Evolutionary conservation across 2,113 vertebrate species (phyloP).

Genomic region (Sapajus apella): DNA sequence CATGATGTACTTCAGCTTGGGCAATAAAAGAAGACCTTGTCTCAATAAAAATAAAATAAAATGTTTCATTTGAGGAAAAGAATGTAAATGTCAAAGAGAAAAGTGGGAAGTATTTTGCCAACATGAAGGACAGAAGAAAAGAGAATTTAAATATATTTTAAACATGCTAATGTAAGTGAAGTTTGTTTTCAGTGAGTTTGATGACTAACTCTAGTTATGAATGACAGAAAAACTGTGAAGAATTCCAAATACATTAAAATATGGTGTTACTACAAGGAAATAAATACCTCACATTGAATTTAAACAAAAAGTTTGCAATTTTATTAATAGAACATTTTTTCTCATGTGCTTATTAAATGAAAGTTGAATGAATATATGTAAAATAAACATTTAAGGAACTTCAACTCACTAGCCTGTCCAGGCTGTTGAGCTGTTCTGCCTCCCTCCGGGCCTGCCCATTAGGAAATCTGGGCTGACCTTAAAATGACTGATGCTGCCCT

Average conservation of each 20-base stretch:
- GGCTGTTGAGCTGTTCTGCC: no score
- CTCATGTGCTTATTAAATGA: neutral
- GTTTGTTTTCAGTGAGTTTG: slow-evolving; percentile 38
- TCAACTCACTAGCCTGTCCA: neutral
- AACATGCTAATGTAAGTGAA: neutral
- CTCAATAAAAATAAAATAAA: no score
- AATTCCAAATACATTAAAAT: slow-evolving; percentile 37
- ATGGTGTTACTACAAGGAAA: slow-evolving; percentile 2
- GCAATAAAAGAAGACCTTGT: no score
- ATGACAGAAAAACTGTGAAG: slow-evolving; percentile 31
- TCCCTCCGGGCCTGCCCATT: neutral
- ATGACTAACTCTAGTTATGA: slow-evolving; percentile 39
- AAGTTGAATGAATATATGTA: neutral
- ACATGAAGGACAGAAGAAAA: slow-evolving; percentile 39
- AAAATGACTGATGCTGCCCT: no score
- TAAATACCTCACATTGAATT: slow-evolving; percentile 11
- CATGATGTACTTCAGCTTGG: no score
- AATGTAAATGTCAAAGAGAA: neutral
- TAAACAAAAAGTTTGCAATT: neutral
- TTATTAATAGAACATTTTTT: slow-evolving; percentile 46
- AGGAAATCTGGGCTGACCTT: neutral
- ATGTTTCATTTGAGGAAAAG: neutral
- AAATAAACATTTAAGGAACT: neutral
- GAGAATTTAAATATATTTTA: slow-evolving; percentile 14
- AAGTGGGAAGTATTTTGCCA: slow-evolving; percentile 46